phyloP scores from a whole-genome alignment of 2,888 invertebrate genomes.

The Rhingia rostrata region DNA sequence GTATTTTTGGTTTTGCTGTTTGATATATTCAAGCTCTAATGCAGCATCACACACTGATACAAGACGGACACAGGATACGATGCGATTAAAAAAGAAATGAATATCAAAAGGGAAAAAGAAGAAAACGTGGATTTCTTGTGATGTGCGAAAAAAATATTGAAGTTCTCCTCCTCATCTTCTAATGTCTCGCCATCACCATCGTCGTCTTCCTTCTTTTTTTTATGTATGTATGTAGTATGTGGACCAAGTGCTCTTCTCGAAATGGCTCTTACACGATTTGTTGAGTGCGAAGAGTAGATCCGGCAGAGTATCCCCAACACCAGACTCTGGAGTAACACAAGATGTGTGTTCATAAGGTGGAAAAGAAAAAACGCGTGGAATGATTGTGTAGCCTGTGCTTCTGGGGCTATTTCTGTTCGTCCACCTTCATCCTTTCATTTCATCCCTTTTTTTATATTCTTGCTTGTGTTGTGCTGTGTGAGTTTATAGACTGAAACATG shows the following conservation, averaged over 20 bases:
- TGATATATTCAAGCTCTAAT: constrained; percentile 43
- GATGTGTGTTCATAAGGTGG: constrained; percentile 60
- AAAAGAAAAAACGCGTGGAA: constrained; percentile 64
- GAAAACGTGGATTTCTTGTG: constrained; percentile 40
- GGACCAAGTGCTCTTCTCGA: constrained; percentile 71
- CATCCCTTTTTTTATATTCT: constrained; percentile 35
- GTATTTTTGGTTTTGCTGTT: constrained; percentile 34
- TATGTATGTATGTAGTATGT: constrained; percentile 63
- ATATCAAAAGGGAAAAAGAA: constrained; percentile 28
- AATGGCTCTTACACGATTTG: constrained; percentile 73
- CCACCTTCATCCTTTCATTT: constrained; percentile 57
- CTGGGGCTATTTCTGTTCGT: constrained; percentile 70
- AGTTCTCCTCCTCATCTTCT: constrained; percentile 46
- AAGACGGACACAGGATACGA: constrained; percentile 76
- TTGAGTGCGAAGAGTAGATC: constrained; percentile 70
- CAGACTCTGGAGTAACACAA: constrained; percentile 36
- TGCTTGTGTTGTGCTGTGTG: constrained; percentile 10
- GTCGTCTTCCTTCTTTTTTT: constrained; percentile 49
- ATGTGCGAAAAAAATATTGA: constrained; percentile 67
- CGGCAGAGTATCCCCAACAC: constrained; percentile 44
- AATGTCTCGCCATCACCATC: constrained; percentile 61
- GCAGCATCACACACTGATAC: constrained; percentile 21
- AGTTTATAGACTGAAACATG: constrained; percentile 51
- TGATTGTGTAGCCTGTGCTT: constrained; percentile 46
- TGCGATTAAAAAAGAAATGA: constrained; percentile 51